These are phyloP conservation scores for Oncorhynchus kisutch DNA, from an alignment of 2,113 vertebrate genomes.

Conservation along the genomic window DNA sequence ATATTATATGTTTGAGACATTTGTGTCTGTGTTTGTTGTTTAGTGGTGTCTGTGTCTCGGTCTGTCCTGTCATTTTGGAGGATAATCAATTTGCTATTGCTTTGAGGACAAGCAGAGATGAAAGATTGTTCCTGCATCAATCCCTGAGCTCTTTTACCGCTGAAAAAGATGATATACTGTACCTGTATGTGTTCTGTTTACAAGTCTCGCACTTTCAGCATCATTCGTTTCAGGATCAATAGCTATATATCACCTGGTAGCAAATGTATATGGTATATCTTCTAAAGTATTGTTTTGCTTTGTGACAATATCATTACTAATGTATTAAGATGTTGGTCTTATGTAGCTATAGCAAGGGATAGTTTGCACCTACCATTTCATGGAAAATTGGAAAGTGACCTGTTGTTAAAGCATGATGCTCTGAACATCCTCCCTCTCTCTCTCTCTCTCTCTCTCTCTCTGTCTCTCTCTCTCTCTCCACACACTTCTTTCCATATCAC, in stretches of 20 bases:
- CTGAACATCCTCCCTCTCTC: background rate
- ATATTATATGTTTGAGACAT: too few relatives aligned
- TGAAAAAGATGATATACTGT: background rate
- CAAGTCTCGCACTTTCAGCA: background rate
- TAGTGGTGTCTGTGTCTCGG: too few relatives aligned
- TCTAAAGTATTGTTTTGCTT: background rate
- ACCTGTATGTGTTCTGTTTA: too few relatives aligned
- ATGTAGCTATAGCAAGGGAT: background rate
- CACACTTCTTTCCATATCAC: constrained; percentile 7
- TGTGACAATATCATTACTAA: background rate
- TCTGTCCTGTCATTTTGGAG: background rate
- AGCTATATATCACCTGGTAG: too few relatives aligned
- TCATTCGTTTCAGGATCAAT: background rate
- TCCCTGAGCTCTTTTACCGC: background rate
- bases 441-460: background rate
- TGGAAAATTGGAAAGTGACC: background rate
- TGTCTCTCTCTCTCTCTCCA: background rate
- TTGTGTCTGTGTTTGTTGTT: too few relatives aligned
- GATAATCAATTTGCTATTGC: background rate
- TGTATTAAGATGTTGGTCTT: background rate
- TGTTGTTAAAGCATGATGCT: background rate
- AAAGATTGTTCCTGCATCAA: background rate
- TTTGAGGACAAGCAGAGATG: background rate
- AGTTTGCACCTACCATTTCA: background rate
- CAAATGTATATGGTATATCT: background rate